Percentiles rank a stretch among this genome's conserved stretches.
Evolutionary conservation across 2,113 vertebrate species (phyloP).

Genomic region (Muntiacus muntjak): DNA sequence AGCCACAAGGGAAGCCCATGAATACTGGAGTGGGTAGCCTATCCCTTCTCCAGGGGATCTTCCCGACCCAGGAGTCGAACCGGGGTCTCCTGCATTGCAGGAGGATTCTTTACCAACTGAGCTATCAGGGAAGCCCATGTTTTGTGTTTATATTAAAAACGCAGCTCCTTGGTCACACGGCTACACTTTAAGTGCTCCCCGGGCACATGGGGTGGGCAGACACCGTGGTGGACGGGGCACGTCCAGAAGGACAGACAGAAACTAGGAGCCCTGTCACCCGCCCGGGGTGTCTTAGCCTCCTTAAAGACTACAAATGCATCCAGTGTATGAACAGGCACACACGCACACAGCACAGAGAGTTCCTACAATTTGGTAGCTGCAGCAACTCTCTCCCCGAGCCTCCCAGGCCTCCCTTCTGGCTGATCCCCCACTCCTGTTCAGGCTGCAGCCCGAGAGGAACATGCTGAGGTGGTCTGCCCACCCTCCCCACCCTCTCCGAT

Average conservation of each 20-base stretch:
- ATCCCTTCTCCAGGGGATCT: not conserved
- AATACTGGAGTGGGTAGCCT: not conserved
- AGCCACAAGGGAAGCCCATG: not conserved
- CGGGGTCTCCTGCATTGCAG: not conserved
- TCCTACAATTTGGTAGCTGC: not conserved
- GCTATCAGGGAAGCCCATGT: not conserved
- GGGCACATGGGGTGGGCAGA: not conserved
- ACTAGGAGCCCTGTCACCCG: accelerated
- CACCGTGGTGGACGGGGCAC: not conserved
- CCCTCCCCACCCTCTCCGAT: accelerated
- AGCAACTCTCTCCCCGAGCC: not conserved
- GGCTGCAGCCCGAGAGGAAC: not conserved
- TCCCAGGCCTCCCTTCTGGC: too few relatives aligned
- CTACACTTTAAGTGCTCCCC: not conserved
- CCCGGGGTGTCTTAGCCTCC: not conserved
- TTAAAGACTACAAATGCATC: not conserved
- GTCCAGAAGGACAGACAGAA: not conserved
- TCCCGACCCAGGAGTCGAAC: not conserved
- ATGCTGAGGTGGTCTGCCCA: not conserved
- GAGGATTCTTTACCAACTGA: not conserved
- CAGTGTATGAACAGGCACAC: not conserved
- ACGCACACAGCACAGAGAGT: not conserved
- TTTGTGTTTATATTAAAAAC: not conserved
- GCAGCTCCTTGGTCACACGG: not conserved
- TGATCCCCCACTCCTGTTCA: accelerated